A percentile compares a stretch with the other conserved stretches of the same genome.
These are phyloP conservation scores for Campoletis raptor DNA, from an alignment of 2,888 invertebrate genomes.

Conservation along the genomic window DNA sequence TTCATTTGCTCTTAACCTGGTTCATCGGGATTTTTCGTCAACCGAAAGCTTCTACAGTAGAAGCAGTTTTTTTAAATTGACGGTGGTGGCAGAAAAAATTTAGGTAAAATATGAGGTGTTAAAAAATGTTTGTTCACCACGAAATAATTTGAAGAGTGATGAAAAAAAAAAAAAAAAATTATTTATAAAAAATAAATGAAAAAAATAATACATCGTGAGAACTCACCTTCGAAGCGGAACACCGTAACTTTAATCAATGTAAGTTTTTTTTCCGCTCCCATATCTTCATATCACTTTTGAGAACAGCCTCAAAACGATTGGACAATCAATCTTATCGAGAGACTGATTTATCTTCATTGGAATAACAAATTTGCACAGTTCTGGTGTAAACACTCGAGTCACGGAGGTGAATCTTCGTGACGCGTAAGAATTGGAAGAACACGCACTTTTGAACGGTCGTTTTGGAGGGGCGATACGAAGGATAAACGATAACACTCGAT, in stretches of 20 bases:
- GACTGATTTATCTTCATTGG: slow-evolving; percentile 4
- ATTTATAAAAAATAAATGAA: slow-evolving; percentile 4
- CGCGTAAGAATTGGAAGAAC: slow-evolving; percentile 61
- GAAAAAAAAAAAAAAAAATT: background rate
- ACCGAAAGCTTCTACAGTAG: background rate
- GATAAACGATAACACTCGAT: slow-evolving; percentile 16
- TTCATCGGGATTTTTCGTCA: background rate
- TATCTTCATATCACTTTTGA: slow-evolving; percentile 21
- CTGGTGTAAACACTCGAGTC: slow-evolving; percentile 14
- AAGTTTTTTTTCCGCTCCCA: background rate
- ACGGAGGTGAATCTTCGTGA: slow-evolving; percentile 1
- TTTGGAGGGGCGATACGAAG: background rate
- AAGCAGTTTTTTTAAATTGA: slow-evolving; percentile 4
- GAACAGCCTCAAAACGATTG: slow-evolving; percentile 1
- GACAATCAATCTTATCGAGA: slow-evolving; percentile 8
- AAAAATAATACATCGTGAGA: slow-evolving; percentile 22
- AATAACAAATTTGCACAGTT: slow-evolving; percentile 32
- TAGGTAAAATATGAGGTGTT: background rate
- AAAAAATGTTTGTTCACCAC: slow-evolving; percentile 23
- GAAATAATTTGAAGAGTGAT: background rate
- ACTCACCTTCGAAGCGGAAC: slow-evolving; percentile 36
- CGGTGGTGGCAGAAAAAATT: background rate
- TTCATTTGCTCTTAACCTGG: slow-evolving; percentile 27
- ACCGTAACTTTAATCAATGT: slow-evolving; percentile 18
- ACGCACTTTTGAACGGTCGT: slow-evolving; percentile 38